Conservation (phyloP, 2,113 vertebrate genomes). For the Rhinichthys klamathensis region DNA sequence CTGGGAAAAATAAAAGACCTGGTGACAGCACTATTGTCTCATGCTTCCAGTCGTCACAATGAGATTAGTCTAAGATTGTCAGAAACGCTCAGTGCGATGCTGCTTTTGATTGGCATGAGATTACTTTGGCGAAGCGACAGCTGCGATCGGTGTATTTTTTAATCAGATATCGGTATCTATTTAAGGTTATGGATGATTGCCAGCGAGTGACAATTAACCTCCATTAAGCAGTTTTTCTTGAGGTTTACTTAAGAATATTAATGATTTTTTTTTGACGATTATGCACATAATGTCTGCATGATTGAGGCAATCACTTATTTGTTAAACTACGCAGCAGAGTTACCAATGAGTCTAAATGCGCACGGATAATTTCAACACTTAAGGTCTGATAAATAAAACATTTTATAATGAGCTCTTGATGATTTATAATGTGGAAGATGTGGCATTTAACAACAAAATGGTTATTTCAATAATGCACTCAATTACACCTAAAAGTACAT, state of each 20-base stretch:
- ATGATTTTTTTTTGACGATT: neutral
- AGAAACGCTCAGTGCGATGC: neutral
- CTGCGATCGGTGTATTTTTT: constrained; percentile 10
- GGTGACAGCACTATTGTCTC: constrained; percentile 28
- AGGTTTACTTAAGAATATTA: constrained; percentile 27
- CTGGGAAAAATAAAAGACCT: neutral
- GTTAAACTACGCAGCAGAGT: neutral
- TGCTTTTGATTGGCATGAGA: constrained; percentile 34
- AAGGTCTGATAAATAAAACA: constrained; percentile 9
- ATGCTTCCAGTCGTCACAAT: constrained; percentile 13
- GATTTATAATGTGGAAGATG: neutral
- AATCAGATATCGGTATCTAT: constrained; percentile 28
- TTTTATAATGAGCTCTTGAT: neutral
- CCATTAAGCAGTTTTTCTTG: constrained; percentile 23
- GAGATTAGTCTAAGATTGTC: constrained; percentile 34
- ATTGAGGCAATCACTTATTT: constrained; percentile 39
- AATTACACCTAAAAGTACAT: neutral
- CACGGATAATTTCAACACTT: neutral
- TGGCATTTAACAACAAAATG: neutral
- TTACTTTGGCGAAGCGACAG: constrained; percentile 20
- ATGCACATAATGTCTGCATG: constrained; percentile 2
- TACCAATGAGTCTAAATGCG: neutral
- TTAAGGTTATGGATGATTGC: constrained; percentile 34
- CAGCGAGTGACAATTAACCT: constrained; percentile 23
- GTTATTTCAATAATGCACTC: neutral